Base-by-base conservation (phyloP, 2,113 vertebrate species). In the Thalassarche chlororhynchos region DNA sequence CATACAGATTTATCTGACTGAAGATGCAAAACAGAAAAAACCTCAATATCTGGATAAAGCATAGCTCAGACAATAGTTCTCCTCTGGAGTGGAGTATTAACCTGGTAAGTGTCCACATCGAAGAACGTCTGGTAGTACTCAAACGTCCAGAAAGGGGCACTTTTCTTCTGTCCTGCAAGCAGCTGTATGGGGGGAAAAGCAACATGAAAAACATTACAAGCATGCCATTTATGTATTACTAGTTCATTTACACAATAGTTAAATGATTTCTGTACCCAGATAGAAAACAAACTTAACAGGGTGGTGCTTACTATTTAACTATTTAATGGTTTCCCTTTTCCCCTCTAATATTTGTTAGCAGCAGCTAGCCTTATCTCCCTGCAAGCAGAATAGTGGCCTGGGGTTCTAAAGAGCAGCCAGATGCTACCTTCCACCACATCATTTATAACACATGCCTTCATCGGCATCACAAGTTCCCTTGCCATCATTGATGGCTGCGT, bases 71-170 rank as follows among this genome's bases (percentile, higher is more conserved):
- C 29, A 88, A n/a, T 6, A 89, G 42, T 3, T 84, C 23, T 91
- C 7, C 19, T 58, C 36, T 72, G 29, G 42, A 74, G 15, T 5
- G 17, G 18, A 69, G 10, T 9, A 88, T 28, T 96, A 62, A 99
- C 99, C 98, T 99, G 99, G 94, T 98, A 98, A 0, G 99, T 99
- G 85, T 99, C 99, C 77, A 99, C 98, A 91, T 99, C 99, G 23
- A 99, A 99, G 96, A 99, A 99, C 2, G 96, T 99, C 94, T 99
- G 99, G 94, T 99, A 99, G 96, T 99, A 99, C 36, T 99, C 99
- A 97, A 99, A 99, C 2, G 99, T 99, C 99, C 99, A 99, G 98
- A 99, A 99, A 52, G 99, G 99, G 49, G 98, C 98, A 95, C 96
- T 99, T 98, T 99, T 99, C 98, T 98, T 99, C 96, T 99, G 98